These are phyloP conservation scores for Coenonympha glycerion DNA, from an alignment of 2,888 invertebrate genomes.

Conservation along the genomic window DNA sequence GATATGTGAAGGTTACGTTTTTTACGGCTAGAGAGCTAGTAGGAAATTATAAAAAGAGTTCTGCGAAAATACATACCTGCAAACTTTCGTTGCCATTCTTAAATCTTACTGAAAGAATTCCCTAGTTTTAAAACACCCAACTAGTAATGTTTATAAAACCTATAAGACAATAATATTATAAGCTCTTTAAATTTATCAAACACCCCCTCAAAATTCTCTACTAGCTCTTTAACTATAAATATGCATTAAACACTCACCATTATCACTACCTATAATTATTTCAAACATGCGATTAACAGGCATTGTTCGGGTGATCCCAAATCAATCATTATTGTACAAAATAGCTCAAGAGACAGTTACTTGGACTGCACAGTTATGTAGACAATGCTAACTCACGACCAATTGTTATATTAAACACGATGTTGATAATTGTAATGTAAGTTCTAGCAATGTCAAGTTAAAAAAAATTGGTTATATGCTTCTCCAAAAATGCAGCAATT, in stretches of 20 bases:
- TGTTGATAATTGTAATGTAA: not conserved
- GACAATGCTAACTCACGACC: slow-evolving; percentile 3
- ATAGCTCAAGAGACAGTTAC: slow-evolving; percentile 6
- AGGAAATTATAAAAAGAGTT: not conserved
- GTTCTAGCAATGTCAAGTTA: not conserved
- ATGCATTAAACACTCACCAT: slow-evolving; percentile 11
- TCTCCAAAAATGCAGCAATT: not conserved
- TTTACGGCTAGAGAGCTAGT: not conserved
- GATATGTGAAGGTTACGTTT: slow-evolving; percentile 28
- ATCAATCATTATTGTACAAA: slow-evolving; percentile 10
- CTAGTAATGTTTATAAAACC: not conserved
- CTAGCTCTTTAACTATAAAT: not conserved
- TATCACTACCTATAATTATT: slow-evolving; percentile 11
- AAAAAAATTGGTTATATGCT: not conserved
- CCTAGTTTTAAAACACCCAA: no score
- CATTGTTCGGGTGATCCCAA: slow-evolving; percentile 10
- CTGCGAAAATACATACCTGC: not conserved
- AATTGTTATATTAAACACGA: not conserved
- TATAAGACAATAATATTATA: not conserved
- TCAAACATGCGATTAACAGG: slow-evolving; percentile 11
- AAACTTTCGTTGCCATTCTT: not conserved
- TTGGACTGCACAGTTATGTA: not conserved
- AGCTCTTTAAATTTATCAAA: not conserved
- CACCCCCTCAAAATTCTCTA: not conserved
- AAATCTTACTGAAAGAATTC: not conserved